Evolutionary conservation across 2,797 vertebrate species (phyloP), one percentile per base, ranked within the genome.

Genomic region (Acanthiza pusilla): DNA sequence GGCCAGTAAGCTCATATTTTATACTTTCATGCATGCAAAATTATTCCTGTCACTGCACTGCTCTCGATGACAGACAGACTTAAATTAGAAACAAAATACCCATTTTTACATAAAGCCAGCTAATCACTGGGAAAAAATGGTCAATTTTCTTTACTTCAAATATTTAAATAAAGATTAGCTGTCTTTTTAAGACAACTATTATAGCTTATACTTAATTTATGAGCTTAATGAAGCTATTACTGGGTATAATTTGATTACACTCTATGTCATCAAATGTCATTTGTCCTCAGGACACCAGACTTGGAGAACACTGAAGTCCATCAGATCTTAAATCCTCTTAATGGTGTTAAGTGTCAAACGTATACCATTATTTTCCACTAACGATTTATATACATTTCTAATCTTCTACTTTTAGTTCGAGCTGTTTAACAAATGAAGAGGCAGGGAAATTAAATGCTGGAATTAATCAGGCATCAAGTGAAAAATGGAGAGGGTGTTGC

Each of bases 101-200:
- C 62, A 61, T 50, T 79, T 91, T 88, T 66, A 74, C 70, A 79
- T 63, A 91, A 74, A 89, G 60, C 19, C 74, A 87, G 50, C 25
- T 85, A 76, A 94, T 88, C 72, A 50, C 63, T n/a, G 17, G 34
- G 32, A 43, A 43, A 76, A 92, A 88, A 89, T 10, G 32, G 65
- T 30, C 27, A 7, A 67, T 61, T 94, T 81, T 74, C 77, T 76
- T 84, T 38, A 94, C 63, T 91, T 85, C 45, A 93, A 91, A 89
- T 89, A 95, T 79, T 96, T 93, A 85, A 91, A 76, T 76, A 86
- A 79, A 93, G 81, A 91, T 95, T 95, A 93, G 58, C 57, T 91
- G 47, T 61, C 84, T 68, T 78, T 90, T 76, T 10, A 76, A 89
- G 66, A 79, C 29, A 30, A 75, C 51, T 90, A 58, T 73, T 75